Percentiles rank a stretch among this genome's conserved stretches.
phyloP scores from a whole-genome alignment of 2,797 vertebrate genomes.

The Diplodus puntazzo region DNA sequence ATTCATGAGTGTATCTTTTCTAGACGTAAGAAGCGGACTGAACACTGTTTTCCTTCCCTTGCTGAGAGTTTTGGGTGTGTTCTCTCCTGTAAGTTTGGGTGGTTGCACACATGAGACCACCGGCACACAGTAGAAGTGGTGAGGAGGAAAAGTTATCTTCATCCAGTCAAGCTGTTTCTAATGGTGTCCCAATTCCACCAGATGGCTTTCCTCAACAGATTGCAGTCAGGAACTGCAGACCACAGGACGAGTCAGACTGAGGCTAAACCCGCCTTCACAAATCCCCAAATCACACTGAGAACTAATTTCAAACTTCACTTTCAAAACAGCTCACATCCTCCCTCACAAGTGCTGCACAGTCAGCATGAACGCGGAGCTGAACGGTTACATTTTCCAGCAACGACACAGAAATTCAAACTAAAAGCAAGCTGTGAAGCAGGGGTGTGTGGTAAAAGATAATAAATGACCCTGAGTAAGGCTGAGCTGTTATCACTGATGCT shows the following conservation, averaged over 20 bases:
- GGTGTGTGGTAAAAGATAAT: slow-evolving; percentile 60
- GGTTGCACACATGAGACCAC: slow-evolving; percentile 51
- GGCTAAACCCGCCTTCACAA: slow-evolving; percentile 33
- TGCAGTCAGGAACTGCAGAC: slow-evolving; percentile 31
- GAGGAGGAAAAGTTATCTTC: slow-evolving; percentile 56
- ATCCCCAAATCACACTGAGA: slow-evolving; percentile 25
- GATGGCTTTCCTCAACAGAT: slow-evolving; percentile 55
- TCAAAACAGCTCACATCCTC: slow-evolving; percentile 7
- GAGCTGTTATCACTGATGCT: slow-evolving; percentile 56
- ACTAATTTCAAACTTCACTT: slow-evolving; percentile 23
- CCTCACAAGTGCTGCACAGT: slow-evolving; percentile 35
- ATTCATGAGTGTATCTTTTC: slow-evolving; percentile 28
- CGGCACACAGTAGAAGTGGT: slow-evolving; percentile 32
- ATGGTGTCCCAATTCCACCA: slow-evolving; percentile 49
- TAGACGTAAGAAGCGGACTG: slow-evolving; percentile 12
- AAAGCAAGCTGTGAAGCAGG: slow-evolving; percentile 32
- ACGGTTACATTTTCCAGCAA: slow-evolving; percentile 50
- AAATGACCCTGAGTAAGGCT: slow-evolving; percentile 48
- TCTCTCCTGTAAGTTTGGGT: slow-evolving; percentile 35
- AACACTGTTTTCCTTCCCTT: slow-evolving; percentile 37
- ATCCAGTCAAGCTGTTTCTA: slow-evolving; percentile 65
- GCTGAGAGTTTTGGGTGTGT: slow-evolving; percentile 49
- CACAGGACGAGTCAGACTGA: slow-evolving; percentile 30
- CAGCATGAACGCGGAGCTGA: slow-evolving; percentile 25
- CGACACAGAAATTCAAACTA: slow-evolving; percentile 28